Percentiles rank a stretch among this genome's conserved stretches.
Evolutionary conservation across 2,797 vertebrate genomes (phyloP).

Genomic region (Galago senegalensis): DNA sequence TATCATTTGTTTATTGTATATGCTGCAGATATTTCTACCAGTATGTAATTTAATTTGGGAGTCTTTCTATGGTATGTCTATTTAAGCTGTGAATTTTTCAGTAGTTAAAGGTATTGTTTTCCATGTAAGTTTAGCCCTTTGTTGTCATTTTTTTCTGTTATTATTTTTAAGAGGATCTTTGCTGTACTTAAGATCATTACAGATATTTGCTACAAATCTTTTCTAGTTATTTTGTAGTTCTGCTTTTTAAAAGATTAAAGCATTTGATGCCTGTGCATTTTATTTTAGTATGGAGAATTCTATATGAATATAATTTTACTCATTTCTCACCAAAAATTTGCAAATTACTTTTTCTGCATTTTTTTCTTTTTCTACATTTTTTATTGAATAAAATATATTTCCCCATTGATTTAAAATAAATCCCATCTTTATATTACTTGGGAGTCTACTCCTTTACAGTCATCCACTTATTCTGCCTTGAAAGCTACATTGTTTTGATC

Average conservation of each 20-base stretch:
- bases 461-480: not conserved
- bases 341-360: not conserved
- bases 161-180: not conserved
- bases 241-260: not conserved
- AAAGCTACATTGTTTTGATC: not conserved
- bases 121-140: not conserved
- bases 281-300: not conserved
- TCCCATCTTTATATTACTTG: not conserved
- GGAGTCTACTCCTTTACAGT: not conserved
- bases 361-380: not conserved
- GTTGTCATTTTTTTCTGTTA: not conserved
- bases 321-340: not conserved
- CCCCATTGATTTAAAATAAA: not conserved
- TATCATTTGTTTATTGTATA: not conserved
- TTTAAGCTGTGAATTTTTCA: not conserved
- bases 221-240: not conserved
- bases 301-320: slow-evolving; percentile 11
- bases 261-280: not conserved
- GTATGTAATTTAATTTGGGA: not conserved
- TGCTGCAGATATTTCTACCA: not conserved
- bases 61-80: not conserved
- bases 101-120: not conserved
- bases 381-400: not conserved
- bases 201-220: not conserved
- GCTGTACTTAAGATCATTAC: not conserved